Percentiles rank a stretch among this genome's conserved stretches.
Conservation (phyloP, 2,113 vertebrate species). For the Carassius carassius region DNA sequence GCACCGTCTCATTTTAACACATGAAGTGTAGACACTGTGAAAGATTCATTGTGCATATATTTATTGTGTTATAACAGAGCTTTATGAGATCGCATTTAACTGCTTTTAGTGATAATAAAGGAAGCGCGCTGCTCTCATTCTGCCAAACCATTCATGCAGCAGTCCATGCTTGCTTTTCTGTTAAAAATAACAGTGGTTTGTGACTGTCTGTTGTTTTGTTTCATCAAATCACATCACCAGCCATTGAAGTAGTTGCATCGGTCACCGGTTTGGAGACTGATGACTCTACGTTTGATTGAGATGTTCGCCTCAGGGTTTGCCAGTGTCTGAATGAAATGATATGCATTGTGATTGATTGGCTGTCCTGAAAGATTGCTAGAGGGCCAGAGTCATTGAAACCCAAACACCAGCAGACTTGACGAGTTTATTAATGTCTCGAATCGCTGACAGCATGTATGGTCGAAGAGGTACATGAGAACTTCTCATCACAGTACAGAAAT, state of each 20-base stretch:
- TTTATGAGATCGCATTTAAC: too few species aligned
- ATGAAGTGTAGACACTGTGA: too few species aligned
- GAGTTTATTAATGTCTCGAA: conserved; percentile 53
- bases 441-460: conserved; percentile 40
- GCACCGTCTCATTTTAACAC: too few species aligned
- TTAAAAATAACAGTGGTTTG: too few species aligned
- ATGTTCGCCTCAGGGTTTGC: conserved; percentile 74
- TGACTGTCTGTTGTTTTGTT: conserved; percentile 53
- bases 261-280: conserved; percentile 70
- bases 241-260: conserved; percentile 54
- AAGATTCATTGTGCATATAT: too few species aligned
- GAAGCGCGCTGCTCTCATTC: too few species aligned
- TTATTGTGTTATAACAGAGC: too few species aligned
- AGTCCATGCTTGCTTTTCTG: too few species aligned
- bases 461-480: conserved; percentile 3
- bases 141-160: too few species aligned
- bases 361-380: conserved; percentile 59
- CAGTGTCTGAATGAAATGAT: conserved; percentile 70
- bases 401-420: conserved; percentile 50
- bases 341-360: conserved; percentile 75
- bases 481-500: neutral
- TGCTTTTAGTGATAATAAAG: too few species aligned
- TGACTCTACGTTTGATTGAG: conserved; percentile 79
- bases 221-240: conserved; percentile 58
- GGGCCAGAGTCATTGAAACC: conserved; percentile 65